Percentiles rank a stretch among this genome's conserved stretches.
phyloP scores from a whole-genome alignment of 2,797 vertebrate genomes.

The Pampus argenteus region DNA sequence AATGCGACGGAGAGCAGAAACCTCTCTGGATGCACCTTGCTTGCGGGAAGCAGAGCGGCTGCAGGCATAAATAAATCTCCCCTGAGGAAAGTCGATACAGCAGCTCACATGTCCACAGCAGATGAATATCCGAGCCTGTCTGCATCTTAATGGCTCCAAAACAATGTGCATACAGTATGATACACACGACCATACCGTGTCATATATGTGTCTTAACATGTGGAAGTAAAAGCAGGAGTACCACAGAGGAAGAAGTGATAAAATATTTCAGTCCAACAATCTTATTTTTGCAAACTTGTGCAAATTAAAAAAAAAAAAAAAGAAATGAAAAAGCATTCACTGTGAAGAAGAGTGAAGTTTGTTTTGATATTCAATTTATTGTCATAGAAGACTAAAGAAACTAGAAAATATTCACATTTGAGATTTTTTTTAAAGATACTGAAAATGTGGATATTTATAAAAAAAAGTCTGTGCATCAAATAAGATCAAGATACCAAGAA shows the following conservation, averaged over 20 bases:
- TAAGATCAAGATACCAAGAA: no score
- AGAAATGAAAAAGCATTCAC: not conserved
- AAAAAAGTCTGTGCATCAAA: no score
- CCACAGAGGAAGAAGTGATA: not conserved
- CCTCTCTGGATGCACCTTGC: slow-evolving; percentile 76
- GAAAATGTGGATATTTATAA: no score
- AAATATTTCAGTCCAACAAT: not conserved
- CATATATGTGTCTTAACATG: slow-evolving; percentile 4
- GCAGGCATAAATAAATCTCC: slow-evolving; percentile 78
- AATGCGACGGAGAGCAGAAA: slow-evolving; percentile 61
- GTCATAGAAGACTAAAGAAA: no score
- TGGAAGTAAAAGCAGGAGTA: not conserved
- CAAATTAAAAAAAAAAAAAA: no score
- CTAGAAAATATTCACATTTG: no score
- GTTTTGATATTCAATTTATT: no score
- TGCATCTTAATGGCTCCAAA: slow-evolving; percentile 63
- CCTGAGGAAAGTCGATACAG: slow-evolving; percentile 81
- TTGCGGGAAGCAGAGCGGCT: slow-evolving; percentile 80
- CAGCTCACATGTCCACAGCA: slow-evolving; percentile 75
- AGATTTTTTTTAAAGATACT: no score
- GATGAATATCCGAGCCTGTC: slow-evolving; percentile 67
- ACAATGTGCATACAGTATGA: slow-evolving; percentile 16
- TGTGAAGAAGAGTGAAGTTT: not conserved
- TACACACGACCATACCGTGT: slow-evolving; percentile 17
- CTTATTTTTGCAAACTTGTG: not conserved